Base-by-base conservation (phyloP, 2,888 invertebrate genomes). In the Phrixothrix hirtus region DNA sequence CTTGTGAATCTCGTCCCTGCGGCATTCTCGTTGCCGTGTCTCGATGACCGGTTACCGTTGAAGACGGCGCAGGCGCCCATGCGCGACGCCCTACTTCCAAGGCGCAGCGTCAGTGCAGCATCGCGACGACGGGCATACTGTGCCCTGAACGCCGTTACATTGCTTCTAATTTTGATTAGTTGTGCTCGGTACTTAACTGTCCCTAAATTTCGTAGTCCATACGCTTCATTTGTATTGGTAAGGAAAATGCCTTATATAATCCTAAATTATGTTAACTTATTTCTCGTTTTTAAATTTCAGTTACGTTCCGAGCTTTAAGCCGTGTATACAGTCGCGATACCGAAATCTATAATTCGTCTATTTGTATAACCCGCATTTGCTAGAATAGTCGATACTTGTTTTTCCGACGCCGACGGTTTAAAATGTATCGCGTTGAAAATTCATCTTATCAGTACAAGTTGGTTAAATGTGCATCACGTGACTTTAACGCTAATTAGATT, bases 61-160 rank as follows among this genome's bases (percentile, higher is more conserved):
- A 30, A 14, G 17, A 10, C 29, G 25, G 48, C 47, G 47, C 53
- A 48, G 48, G 53, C 47, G 47, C 15, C 42, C 53, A 48, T 53
- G 53, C 53, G 53, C 53, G 42, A 26, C 38, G 47, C 26, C 47
- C 43, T 47, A 48, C 16, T 43, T 53, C 31, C 47, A 51, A 61
- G 61, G 61, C 68, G 68, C 67, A 66, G 64, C 71, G 68, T 62
- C 65, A 71, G 68, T 67, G 66, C 70, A 66, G 67, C 68, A 67
- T 60, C 64, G 61, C 61, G 60, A 61, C 60, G 65, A 61, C 63
- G 55, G 57, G 63, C 64, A 67, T 64, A 64, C 58, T 62, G 64
- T 62, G 62, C 60, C 60, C 61, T 55, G 64, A 49, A 35, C 44
- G 57, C 57, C 66, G 66, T 63, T 47, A 44, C 59, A 56, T 50